These are phyloP conservation scores for Melanotaenia nigrans DNA, from an alignment of 2,797 vertebrate genomes.

Conservation along the genomic window DNA sequence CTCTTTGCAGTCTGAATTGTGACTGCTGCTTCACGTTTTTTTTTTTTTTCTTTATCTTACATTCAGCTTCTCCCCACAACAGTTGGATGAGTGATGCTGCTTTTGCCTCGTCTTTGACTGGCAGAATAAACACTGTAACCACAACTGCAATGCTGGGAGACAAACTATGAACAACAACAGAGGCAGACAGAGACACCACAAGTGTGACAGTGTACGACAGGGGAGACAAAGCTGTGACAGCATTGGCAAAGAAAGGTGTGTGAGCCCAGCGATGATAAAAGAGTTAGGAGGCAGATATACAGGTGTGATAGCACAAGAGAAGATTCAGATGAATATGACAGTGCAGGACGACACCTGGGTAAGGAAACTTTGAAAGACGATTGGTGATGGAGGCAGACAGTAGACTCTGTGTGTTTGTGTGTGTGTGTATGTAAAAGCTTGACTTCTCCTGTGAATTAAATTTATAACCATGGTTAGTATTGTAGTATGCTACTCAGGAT, in stretches of 20 bases:
- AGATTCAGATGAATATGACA: conserved; percentile 47
- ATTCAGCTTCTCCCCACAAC: conserved; percentile 42
- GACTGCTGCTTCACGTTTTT: conserved; percentile 41
- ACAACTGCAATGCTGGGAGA: conserved; percentile 61
- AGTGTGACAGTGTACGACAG: conserved; percentile 56
- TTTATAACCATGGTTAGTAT: conserved; percentile 15
- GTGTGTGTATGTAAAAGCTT: conserved; percentile 5
- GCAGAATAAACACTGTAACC: conserved; percentile 72
- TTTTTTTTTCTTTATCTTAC: not conserved
- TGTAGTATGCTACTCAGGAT: conserved; percentile 8
- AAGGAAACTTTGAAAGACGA: conserved; percentile 43
- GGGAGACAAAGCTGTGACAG: conserved; percentile 61
- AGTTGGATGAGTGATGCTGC: conserved; percentile 67
- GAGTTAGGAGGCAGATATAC: conserved; percentile 57
- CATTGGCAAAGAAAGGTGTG: conserved; percentile 53
- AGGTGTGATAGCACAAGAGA: conserved; percentile 40
- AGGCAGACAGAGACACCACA: conserved; percentile 62
- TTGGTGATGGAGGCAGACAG: conserved; percentile 14
- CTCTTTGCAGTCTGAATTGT: conserved; percentile 62
- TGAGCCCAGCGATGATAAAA: conserved; percentile 52
- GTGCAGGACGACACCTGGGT: conserved; percentile 18
- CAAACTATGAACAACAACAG: conserved; percentile 67
- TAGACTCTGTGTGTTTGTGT: conserved; percentile 9
- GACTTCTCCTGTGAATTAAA: conserved; percentile 12
- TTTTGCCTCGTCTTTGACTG: conserved; percentile 68